phyloP scores from a whole-genome alignment of 1,140 invertebrate species.

The Drosophila repleta region DNA sequence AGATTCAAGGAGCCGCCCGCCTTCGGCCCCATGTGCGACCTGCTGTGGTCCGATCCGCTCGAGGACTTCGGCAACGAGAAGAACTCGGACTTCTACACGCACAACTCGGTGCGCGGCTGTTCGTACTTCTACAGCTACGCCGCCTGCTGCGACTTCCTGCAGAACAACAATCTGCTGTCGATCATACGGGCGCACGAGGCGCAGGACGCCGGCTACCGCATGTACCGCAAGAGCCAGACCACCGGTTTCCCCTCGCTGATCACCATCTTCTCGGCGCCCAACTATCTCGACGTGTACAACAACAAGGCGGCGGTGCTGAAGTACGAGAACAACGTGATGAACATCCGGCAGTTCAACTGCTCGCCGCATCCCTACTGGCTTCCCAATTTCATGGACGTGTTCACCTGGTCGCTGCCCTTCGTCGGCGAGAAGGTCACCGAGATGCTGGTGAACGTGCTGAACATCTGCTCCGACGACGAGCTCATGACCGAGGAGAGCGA shows the following conservation, averaged over 20 bases:
- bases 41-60: slow-evolving; percentile 99
- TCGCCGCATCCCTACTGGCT: slow-evolving; percentile 99
- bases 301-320: slow-evolving; percentile 99
- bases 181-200: slow-evolving; percentile 99
- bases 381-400: slow-evolving; percentile 99
- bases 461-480: slow-evolving; percentile 99
- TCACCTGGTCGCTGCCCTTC: slow-evolving; percentile 99
- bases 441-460: slow-evolving; percentile 99
- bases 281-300: slow-evolving; percentile 99
- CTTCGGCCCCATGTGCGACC: slow-evolving; percentile 99
- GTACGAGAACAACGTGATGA: slow-evolving; percentile 99
- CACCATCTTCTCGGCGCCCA: slow-evolving; percentile 99
- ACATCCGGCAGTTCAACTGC: slow-evolving; percentile 99
- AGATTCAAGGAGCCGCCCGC: slow-evolving; percentile 99
- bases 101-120: slow-evolving; percentile 99
- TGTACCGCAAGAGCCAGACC: slow-evolving; percentile 99
- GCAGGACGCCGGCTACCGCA: slow-evolving; percentile 99
- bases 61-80: slow-evolving; percentile 99
- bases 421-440: slow-evolving; percentile 99
- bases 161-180: slow-evolving; percentile 99
- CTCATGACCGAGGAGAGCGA: slow-evolving; percentile 98
- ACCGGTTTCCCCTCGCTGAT: slow-evolving; percentile 99
- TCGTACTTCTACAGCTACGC: slow-evolving; percentile 99
- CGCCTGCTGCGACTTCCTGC: slow-evolving; percentile 99
- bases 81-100: slow-evolving; percentile 99